Evolutionary conservation across 2,888 invertebrate genomes (phyloP), one percentile per base, ranked within the genome.

Genomic region (Apoderus coryli): DNA sequence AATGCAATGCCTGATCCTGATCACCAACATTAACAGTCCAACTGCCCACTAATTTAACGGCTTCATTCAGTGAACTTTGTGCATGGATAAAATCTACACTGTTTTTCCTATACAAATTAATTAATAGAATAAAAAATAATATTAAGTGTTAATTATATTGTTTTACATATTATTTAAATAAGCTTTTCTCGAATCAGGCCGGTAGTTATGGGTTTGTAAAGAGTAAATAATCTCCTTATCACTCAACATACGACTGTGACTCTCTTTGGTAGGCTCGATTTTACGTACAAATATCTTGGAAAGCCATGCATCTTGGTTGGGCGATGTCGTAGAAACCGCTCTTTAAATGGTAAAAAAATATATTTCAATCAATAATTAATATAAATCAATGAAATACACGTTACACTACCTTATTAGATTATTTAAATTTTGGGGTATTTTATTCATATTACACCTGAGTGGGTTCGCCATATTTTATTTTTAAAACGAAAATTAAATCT

Each of bases 11-110:
- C 61, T 98, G 96, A 64, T 98, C 96, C 65, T 95, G 81, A 53
- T 96, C 95, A 16, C 98, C 98, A 22, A 89, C 86, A 31, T 81
- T 79, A 2, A 95, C 95, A 0, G 81, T 84, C 89, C 93, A 98
- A 48, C 95, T 95, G 32, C 86, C 96, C 14, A 92, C 79, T 44
- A 96, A 63, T 52, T 90, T 81, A 47, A 81, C 79, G 29, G 80
- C 78, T 16, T 50, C 41, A 4, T 42, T 41, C 13, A 89, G 61
- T 19, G 79, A 60, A 46, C 75, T 75, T 43, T 74, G 73, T 3
- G 76, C 70, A 47, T 78, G 71, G 34, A 89, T 72, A 50, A 85
- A 67, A 43, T 77, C 69, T n/a, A 77, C 73, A 29, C 74, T 74
- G 41, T 75, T 72, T 63, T 84, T 76, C 50, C 88, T 88, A 59